A percentile compares a stretch with the other conserved stretches of the same genome.
These are phyloP conservation scores for Cyanistes caeruleus DNA, from an alignment of 2,113 vertebrate genomes.

Conservation along the genomic window DNA sequence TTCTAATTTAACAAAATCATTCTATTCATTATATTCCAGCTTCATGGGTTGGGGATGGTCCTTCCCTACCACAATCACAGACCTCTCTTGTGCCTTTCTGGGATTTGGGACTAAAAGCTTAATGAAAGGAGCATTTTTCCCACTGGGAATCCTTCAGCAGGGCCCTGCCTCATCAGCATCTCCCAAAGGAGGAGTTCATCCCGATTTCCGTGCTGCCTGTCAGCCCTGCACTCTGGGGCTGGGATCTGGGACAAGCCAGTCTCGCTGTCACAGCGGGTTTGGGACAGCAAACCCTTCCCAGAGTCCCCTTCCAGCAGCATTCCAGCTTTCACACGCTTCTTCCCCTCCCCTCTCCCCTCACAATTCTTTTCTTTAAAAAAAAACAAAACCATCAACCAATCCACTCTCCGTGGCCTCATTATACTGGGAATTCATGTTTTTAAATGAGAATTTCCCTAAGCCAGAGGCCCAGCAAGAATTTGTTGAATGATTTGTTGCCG, in stretches of 20 bases:
- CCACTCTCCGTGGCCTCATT: background rate
- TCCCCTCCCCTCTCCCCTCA: background rate
- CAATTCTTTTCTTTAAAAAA: background rate
- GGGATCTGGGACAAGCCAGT: background rate
- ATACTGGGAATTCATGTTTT: background rate
- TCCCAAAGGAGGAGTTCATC: background rate
- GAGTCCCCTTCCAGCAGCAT: background rate
- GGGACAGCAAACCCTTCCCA: background rate
- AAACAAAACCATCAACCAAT: background rate
- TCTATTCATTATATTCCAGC: background rate
- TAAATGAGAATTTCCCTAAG: slow-evolving; percentile 19
- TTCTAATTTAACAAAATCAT: background rate
- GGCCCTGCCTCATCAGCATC: background rate
- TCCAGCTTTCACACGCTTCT: background rate
- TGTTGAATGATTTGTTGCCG: background rate
- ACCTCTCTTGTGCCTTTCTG: background rate
- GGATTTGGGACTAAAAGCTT: background rate
- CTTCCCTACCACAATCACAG: background rate
- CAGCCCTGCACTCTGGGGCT: background rate
- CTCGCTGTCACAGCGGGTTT: background rate
- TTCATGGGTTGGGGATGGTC: rapidly evolving
- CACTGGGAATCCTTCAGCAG: background rate
- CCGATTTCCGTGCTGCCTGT: background rate
- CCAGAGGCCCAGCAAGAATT: background rate
- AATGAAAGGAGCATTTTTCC: background rate